Evolutionary conservation across 2,113 vertebrate genomes (phyloP).

Genomic region (Rhea pennata): DNA sequence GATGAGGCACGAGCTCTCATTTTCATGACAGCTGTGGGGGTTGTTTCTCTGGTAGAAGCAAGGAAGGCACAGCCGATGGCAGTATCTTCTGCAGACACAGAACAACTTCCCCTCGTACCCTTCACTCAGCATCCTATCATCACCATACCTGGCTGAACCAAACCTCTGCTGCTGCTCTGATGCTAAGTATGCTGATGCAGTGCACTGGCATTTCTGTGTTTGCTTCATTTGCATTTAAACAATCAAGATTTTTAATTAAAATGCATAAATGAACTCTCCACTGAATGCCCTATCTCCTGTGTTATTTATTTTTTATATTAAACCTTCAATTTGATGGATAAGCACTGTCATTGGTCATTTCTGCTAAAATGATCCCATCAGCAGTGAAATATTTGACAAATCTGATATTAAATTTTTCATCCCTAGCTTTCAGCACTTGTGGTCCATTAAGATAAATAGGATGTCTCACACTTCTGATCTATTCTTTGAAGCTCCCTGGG

Average conservation of each 20-base stretch:
- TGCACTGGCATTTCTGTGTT: neutral
- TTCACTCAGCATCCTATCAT: neutral
- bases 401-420: constrained; percentile 67
- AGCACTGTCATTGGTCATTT: constrained; percentile 62
- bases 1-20: neutral
- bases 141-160: neutral
- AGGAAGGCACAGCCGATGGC: neutral
- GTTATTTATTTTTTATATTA: constrained; percentile 70
- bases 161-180: neutral
- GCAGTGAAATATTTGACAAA: constrained; percentile 67
- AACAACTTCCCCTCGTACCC: neutral
- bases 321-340: constrained; percentile 67
- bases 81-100: neutral
- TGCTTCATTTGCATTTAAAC: constrained; percentile 64
- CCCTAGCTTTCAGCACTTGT: constrained; percentile 46
- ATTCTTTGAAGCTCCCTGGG: constrained; percentile 10
- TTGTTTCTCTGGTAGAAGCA: neutral
- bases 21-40: neutral
- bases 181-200: neutral
- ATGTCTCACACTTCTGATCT: constrained; percentile 20
- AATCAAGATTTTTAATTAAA: constrained; percentile 61
- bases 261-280: constrained; percentile 46
- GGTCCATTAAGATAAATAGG: constrained; percentile 47
- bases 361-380: constrained; percentile 67
- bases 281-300: neutral